These are phyloP conservation scores for Caenorhabditis sp. DNA, from an alignment of 2,888 invertebrate species.

Conservation along the genomic window DNA sequence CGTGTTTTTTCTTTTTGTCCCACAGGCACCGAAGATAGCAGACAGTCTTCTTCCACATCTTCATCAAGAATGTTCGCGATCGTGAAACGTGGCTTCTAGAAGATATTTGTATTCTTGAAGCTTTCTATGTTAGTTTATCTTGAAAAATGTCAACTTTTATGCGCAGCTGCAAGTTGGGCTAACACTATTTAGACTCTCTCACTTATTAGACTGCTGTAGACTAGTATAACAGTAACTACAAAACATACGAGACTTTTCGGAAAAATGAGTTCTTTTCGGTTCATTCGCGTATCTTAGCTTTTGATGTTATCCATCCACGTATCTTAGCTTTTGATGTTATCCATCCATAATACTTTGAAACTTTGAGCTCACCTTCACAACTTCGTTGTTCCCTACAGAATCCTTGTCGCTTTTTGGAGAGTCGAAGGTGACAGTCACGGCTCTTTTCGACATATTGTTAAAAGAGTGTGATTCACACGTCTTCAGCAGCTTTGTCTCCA, in stretches of 20 bases:
- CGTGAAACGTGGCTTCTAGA: constrained; percentile 46
- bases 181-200: no score
- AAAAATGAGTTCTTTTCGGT: no score
- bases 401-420: constrained; percentile 6
- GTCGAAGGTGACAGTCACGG: constrained; percentile 1
- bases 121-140: no score
- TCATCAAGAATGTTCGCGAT: constrained; percentile 53
- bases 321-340: no score
- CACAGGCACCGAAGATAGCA: constrained; percentile 2
- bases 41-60: constrained; percentile 14
- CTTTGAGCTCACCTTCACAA: constrained; percentile 21
- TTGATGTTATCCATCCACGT: no score
- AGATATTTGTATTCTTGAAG: no score
- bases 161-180: no score
- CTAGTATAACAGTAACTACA: no score
- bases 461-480: constrained; percentile 30
- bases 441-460: constrained; percentile 47
- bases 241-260: no score
- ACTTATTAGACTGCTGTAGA: no score
- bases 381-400: neutral
- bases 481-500: constrained; percentile 25
- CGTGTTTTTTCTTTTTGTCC: constrained; percentile 11
- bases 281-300: no score
- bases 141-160: no score
- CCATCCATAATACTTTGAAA: neutral